Conservation (phyloP, 2,797 vertebrate genomes). For the Australoheros facetus region DNA sequence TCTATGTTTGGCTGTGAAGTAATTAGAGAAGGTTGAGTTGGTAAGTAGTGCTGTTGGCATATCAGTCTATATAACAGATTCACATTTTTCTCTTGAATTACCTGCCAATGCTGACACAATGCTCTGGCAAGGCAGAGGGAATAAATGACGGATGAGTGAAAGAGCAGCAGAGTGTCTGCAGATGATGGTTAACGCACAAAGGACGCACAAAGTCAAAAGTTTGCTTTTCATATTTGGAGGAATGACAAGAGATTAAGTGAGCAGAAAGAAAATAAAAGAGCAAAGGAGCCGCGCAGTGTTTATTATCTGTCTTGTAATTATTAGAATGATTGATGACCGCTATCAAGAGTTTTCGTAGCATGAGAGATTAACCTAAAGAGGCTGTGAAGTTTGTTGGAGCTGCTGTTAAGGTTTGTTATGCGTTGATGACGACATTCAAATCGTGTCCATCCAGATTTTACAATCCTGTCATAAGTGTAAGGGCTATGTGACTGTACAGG, state of each 20-base stretch:
- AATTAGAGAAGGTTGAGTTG: constrained; percentile 65
- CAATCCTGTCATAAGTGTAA: constrained; percentile 10
- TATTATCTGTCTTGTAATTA: constrained; percentile 60
- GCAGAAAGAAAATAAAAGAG: constrained; percentile 9
- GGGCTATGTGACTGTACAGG: background rate
- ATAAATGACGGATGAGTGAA: constrained; percentile 15
- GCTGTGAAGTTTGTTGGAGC: constrained; percentile 37
- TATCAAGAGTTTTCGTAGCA: constrained; percentile 40
- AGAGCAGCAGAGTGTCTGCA: background rate
- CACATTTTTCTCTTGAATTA: constrained; percentile 55
- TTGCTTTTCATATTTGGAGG: constrained; percentile 12
- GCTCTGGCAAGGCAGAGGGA: constrained; percentile 13
- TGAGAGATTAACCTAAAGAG: constrained; percentile 35
- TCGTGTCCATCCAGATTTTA: constrained; percentile 17
- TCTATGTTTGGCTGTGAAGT: constrained; percentile 55
- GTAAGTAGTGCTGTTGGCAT: constrained; percentile 49
- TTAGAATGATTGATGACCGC: constrained; percentile 55
- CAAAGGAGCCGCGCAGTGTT: constrained; percentile 40
- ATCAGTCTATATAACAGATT: constrained; percentile 47
- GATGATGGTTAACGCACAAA: background rate
- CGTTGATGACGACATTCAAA: constrained; percentile 40
- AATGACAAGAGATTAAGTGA: constrained; percentile 24
- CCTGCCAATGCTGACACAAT: constrained; percentile 57
- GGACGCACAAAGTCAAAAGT: constrained; percentile 17
- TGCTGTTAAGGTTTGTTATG: constrained; percentile 36